Base-by-base conservation (phyloP, 2,888 invertebrate species). In the Andrena hattorfiana region DNA sequence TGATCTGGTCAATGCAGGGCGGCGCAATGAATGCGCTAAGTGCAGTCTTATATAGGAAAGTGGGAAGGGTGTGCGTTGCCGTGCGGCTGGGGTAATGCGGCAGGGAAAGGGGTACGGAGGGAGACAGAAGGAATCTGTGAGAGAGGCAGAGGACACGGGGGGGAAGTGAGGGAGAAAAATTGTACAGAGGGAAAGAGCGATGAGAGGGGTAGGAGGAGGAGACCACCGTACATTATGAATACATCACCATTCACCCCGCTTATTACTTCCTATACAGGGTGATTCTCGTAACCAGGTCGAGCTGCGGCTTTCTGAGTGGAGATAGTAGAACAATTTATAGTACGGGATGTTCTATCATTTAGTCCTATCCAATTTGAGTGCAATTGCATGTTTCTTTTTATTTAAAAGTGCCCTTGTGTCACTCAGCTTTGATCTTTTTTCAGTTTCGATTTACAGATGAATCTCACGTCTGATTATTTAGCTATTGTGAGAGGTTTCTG, bases 1-100 rank as follows among this genome's bases (percentile, higher is more conserved):
- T 90, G 92, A 92, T 92, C 92, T 91, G 91, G 91, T 92, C 92
- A 91, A 92, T 91, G 90, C 90, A 78, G 85, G 87, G 83, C 84
- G 86, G 86, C 80, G 86, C 91, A 87, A 89, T 92, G 91, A 91
- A 91, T 92, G 90, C 90, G 80, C 82, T 90, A 92, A 92, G 92
- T 92, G 92, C 90, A 90, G 90, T 90, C 90, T 90, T 91, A 88
- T 79, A 85, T 77, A 78, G 89, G 85, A 85, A 87, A 89, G 87
- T 83, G 86, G 89, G 83, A 87, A 89, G 90, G 90, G 86, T 89
- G 89, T 87, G 82, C 75, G 76, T 70, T 81, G 79, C 82, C 72
- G 77, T 86, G 87, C 82, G 79, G 86, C 83, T 71, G 81, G 84
- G 80, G 77, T 81, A 88, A 89, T 81, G 86, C 74, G 87, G 49